Base-by-base conservation (phyloP, 2,113 vertebrate genomes). In the cat (Felis catus) region DNA sequence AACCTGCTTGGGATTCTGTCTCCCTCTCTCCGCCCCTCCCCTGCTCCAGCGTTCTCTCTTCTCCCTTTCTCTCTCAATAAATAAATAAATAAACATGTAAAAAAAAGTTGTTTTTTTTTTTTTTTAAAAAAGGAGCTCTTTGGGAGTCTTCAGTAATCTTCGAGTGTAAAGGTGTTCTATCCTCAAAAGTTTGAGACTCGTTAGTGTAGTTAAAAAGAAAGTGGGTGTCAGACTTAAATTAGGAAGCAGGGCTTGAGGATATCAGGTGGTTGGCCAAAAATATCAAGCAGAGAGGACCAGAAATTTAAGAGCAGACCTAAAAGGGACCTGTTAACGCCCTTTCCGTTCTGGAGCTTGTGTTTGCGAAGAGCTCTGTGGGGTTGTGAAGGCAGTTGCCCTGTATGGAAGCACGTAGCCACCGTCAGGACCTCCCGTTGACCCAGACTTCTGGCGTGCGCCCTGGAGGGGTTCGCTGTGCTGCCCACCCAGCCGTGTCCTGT, bases 371-470 rank as follows among this genome's bases (percentile, higher is more conserved):
- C 29, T 16, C 31, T 7, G 29, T 66, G 80, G 14, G 61, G 79
- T 13, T 4, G 58, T 14, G 48, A n/a, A 36, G 85, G 13, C 33
- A 1, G 39, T 33, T 58, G 73, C 71, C 51, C 39, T 61, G 4
- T 1, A 0, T 3, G 45, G 3, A 6, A 16, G 61, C 31, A 11
- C 7, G 5, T 3, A 16, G 55, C 8, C 5, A 31, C 10, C 3
- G 0, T n/a, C 7, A n/a, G 36, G 36, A n/a, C 33, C 76, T 73
- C 55, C 27, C 14, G 5, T 31, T 39, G n/a, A 7, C 87, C 14
- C 55, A 27, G 86, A 18, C 27, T 41, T 65, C 13, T 3, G 1
- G 23, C 2, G 4, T 0, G 39, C 16, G 19, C 29, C 73, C 41
- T 66, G 33, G 18, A 71, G 61, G 14, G 39, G 55, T 36, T 31